Percentiles rank a stretch among this genome's conserved stretches.
phyloP scores from a whole-genome alignment of 1,140 invertebrate genomes.

The Scaptomyza hsui region DNA sequence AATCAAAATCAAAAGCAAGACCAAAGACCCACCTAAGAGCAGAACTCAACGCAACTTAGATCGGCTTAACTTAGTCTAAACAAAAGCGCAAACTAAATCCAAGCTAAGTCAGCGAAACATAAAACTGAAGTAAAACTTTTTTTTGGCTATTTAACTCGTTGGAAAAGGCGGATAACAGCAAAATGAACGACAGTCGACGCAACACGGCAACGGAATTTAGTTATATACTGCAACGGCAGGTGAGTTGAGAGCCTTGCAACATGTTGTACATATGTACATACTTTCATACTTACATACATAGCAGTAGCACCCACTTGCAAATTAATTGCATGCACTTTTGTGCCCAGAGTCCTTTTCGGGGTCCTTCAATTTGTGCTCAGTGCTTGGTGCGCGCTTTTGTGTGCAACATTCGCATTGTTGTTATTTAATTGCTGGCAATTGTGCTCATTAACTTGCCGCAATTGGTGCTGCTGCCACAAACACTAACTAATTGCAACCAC shows the following conservation, averaged over 20 bases:
- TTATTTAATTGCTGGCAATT: conserved; percentile 68
- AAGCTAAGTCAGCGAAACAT: conserved; percentile 31
- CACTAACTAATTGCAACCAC: conserved; percentile 32
- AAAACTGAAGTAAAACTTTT: conserved; percentile 54
- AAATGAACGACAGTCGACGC: conserved; percentile 81
- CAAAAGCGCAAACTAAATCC: conserved; percentile 31
- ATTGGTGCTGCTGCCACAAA: conserved; percentile 24
- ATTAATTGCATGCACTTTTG: conserved; percentile 42
- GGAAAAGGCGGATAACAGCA: conserved; percentile 26
- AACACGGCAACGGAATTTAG: conserved; percentile 83
- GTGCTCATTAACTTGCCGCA: conserved; percentile 60
- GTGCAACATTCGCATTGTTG: conserved; percentile 47
- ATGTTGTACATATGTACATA: conserved; percentile 1
- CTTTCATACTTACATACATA: not conserved
- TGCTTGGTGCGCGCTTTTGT: conserved; percentile 10
- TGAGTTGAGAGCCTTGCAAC: conserved; percentile 41
- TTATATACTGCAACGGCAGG: conserved; percentile 83
- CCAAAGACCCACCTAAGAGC: conserved; percentile 60
- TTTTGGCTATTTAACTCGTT: conserved; percentile 40
- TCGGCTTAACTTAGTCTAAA: conserved; percentile 27
- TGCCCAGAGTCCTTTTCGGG: conserved; percentile 11
- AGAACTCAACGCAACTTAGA: conserved; percentile 37
- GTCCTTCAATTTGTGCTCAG: conserved; percentile 5
- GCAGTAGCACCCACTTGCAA: not conserved
- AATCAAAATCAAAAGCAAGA: conserved; percentile 27